phyloP scores from a whole-genome alignment of 2,113 vertebrate species.

The Periophthalmus modestus region DNA sequence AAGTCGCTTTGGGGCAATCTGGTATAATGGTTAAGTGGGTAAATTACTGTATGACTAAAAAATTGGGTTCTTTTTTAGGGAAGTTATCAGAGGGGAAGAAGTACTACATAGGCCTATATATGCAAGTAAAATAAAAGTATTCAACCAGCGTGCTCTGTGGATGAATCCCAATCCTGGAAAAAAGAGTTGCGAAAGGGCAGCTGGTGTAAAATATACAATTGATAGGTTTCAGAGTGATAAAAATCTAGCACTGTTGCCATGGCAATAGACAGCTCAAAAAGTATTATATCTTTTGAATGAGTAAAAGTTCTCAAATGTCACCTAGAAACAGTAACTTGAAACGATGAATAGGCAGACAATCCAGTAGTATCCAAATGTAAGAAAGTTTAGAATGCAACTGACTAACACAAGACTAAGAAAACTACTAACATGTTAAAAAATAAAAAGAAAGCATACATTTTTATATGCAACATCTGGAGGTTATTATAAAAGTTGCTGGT shows the following conservation, averaged over 20 bases:
- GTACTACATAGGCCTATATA: neutral
- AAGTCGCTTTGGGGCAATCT: constrained; percentile 12
- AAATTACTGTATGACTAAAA: neutral
- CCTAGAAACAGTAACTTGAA: too few relatives aligned
- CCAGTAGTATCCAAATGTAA: too few relatives aligned
- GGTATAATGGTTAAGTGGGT: neutral
- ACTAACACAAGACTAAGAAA: neutral
- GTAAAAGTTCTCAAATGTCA: too few relatives aligned
- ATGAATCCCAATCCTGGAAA: neutral
- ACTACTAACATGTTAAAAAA: neutral
- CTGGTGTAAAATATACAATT: neutral
- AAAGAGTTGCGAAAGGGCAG: neutral
- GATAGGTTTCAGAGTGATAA: too few relatives aligned
- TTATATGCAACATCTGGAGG: neutral
- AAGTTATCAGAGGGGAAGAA: constrained; percentile 12
- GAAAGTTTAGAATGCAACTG: neutral
- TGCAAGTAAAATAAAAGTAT: neutral
- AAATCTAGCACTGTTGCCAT: too few relatives aligned
- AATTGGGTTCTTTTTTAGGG: constrained; percentile 5
- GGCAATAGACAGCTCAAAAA: too few relatives aligned
- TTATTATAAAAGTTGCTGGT: neutral
- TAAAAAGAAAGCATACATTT: neutral
- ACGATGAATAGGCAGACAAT: too few relatives aligned
- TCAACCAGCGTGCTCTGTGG: neutral
- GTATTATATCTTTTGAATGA: too few relatives aligned